phyloP scores from a whole-genome alignment of 2,797 vertebrate species.

The Chromis chromis region DNA sequence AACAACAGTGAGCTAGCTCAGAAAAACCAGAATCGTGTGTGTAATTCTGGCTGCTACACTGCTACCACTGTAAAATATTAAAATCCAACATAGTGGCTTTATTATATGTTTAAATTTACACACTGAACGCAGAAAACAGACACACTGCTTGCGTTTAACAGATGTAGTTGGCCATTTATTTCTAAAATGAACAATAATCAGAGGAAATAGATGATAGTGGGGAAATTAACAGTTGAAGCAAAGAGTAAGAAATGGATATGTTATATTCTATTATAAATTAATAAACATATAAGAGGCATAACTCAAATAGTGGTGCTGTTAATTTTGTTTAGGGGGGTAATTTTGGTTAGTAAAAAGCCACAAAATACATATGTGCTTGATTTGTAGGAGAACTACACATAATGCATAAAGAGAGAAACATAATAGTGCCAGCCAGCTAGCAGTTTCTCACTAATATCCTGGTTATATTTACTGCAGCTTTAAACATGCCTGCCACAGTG shows the following conservation, averaged over 20 bases:
- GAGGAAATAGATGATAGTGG: background rate
- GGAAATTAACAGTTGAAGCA: background rate
- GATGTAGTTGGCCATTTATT: slow-evolving; percentile 21
- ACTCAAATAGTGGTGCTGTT: slow-evolving; percentile 19
- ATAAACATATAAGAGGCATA: background rate
- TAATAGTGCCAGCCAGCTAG: slow-evolving; percentile 62
- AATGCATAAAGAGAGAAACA: background rate
- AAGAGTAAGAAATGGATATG: background rate
- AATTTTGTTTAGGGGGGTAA: background rate
- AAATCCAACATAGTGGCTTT: background rate
- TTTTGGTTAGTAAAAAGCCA: slow-evolving; percentile 20
- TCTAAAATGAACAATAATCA: slow-evolving; percentile 5
- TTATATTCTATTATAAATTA: slow-evolving; percentile 31
- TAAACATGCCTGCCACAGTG: background rate
- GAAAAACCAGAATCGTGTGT: background rate
- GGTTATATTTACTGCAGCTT: background rate
- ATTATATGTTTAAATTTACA: background rate
- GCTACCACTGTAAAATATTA: background rate
- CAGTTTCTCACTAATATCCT: slow-evolving; percentile 11
- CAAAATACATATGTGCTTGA: background rate
- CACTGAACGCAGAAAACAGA: slow-evolving; percentile 1
- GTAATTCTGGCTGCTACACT: background rate
- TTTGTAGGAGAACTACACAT: too few species aligned
- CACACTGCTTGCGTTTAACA: background rate
- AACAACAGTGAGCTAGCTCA: background rate